Evolutionary conservation across 2,888 invertebrate genomes (phyloP).

Genomic region (Tanypteryx hageni): DNA sequence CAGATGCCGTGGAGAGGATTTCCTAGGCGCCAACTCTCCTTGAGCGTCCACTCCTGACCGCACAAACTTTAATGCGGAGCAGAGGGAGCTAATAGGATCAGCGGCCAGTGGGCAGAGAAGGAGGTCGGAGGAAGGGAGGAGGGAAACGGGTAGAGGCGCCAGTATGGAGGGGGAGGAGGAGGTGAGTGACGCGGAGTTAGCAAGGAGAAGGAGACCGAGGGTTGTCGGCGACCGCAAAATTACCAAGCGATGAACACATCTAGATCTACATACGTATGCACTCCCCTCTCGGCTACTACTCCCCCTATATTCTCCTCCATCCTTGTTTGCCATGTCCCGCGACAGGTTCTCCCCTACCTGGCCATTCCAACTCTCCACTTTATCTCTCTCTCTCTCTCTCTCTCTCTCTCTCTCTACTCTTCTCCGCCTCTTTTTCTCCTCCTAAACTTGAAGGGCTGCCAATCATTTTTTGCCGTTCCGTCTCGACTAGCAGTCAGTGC

Average conservation of each 20-base stretch:
- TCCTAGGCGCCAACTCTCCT: not conserved
- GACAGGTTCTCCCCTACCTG: not conserved
- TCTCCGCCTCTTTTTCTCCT: not conserved
- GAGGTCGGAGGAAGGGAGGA: not conserved
- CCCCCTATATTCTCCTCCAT: not conserved
- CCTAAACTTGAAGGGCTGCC: conserved; percentile 51
- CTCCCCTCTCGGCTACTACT: not conserved
- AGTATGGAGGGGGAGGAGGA: no score
- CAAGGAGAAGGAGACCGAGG: not conserved
- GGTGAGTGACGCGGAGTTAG: no score
- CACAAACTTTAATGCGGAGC: not conserved
- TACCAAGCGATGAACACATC: conserved; percentile 5
- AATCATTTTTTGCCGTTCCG: conserved; percentile 48
- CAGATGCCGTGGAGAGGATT: not conserved
- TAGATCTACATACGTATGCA: conserved; percentile 12
- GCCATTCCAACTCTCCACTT: not conserved
- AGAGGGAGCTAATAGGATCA: not conserved
- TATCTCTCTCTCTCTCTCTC: no score
- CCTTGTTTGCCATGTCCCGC: not conserved
- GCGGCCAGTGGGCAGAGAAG: not conserved
- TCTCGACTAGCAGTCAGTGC: conserved; percentile 3
- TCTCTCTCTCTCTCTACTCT: no score
- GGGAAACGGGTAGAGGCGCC: no score
- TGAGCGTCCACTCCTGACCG: not conserved
- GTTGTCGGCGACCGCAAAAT: conserved; percentile 5